Conservation (phyloP, 2,888 invertebrate genomes). For the Dryocosmus kuriphilus region DNA sequence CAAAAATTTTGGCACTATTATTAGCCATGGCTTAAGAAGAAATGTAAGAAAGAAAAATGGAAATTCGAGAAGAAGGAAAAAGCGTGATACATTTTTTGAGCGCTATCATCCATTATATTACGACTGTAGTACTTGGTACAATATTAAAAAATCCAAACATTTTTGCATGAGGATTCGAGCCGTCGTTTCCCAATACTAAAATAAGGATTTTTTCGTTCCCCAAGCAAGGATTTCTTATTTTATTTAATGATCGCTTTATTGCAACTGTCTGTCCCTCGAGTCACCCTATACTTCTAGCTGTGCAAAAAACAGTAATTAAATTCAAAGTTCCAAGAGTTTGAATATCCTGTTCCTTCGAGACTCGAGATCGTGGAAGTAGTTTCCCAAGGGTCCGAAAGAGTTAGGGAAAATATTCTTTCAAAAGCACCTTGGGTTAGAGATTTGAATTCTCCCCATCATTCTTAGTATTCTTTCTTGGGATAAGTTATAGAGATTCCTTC, state of each 20-base stretch:
- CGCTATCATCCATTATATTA: no score
- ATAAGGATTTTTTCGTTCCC: neutral
- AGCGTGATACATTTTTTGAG: no score
- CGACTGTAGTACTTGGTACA: no score
- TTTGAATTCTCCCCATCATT: conserved; percentile 1
- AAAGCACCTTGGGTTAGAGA: neutral
- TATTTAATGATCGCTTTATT: no score
- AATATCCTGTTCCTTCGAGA: neutral
- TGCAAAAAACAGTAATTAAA: neutral
- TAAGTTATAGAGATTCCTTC: neutral
- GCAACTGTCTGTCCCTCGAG: neutral
- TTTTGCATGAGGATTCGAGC: no score
- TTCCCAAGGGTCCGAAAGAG: neutral
- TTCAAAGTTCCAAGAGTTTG: neutral
- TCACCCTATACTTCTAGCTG: neutral
- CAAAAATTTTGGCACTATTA: no score
- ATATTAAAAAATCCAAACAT: no score
- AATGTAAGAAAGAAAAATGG: no score
- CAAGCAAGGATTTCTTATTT: neutral
- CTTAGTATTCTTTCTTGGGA: neutral
- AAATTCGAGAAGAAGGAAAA: no score
- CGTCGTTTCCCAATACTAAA: neutral
- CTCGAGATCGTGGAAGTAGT: neutral
- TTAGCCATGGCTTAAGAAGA: no score
- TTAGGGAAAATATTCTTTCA: neutral